phyloP scores from a whole-genome alignment of 2,113 vertebrate species.

The Saccopteryx bilineata region DNA sequence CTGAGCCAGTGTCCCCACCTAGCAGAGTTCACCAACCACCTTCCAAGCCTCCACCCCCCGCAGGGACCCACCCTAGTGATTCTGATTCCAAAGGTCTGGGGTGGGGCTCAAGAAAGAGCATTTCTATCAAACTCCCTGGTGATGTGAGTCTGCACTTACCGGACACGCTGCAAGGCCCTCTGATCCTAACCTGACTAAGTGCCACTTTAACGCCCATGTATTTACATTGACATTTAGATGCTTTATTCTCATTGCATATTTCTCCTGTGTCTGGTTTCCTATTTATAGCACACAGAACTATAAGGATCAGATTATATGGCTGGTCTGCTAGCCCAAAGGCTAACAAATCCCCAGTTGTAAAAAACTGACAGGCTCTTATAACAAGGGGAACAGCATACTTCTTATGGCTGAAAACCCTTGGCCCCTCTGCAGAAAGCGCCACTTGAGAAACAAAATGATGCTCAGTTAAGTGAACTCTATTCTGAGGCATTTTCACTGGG shows the following conservation, averaged over 20 bases:
- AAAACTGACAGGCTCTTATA: constrained; percentile 6
- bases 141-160: background rate
- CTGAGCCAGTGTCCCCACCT: background rate
- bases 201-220: background rate
- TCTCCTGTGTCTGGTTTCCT: background rate
- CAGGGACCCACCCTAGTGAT: background rate
- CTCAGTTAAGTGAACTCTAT: background rate
- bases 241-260: background rate
- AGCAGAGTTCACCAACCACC: background rate
- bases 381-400: background rate
- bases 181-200: background rate
- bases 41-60: background rate
- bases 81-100: background rate
- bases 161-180: background rate
- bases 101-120: background rate
- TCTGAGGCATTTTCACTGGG: background rate
- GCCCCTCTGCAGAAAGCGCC: background rate
- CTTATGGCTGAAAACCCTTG: background rate
- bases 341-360: background rate
- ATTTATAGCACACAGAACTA: background rate
- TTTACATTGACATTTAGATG: background rate
- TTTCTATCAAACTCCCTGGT: background rate
- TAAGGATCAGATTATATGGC: background rate
- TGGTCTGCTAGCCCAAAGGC: background rate
- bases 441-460: constrained; percentile 28